Evolutionary conservation across 2,797 vertebrate genomes (phyloP).

Genomic region (Pseudochirops cupreus): DNA sequence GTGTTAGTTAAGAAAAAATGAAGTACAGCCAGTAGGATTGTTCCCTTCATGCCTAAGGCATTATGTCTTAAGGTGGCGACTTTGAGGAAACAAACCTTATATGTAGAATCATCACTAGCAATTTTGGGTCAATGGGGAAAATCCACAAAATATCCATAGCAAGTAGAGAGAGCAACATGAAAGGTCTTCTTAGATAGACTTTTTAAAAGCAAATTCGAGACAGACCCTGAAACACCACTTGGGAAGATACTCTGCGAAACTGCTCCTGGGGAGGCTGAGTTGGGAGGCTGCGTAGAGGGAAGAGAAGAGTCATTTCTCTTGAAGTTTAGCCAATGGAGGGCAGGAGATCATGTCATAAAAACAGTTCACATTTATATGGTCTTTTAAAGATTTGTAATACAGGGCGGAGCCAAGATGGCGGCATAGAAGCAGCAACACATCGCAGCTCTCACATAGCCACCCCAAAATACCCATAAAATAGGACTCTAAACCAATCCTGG

Average conservation of each 20-base stretch:
- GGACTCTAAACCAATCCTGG: too few relatives aligned
- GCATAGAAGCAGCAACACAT: too few relatives aligned
- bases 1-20: neutral
- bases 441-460: too few relatives aligned
- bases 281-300: neutral
- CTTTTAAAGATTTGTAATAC: neutral
- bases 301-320: neutral
- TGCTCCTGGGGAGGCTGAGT: neutral
- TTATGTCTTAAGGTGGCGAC: neutral
- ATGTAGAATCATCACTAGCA: neutral
- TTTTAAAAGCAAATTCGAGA: neutral
- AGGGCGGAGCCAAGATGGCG: too few relatives aligned
- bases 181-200: neutral
- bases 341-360: neutral
- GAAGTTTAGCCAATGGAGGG: neutral
- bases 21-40: neutral
- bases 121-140: neutral
- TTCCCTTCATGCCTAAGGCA: neutral
- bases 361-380: neutral
- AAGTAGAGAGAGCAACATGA: neutral
- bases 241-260: neutral
- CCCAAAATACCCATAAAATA: too few relatives aligned
- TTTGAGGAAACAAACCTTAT: neutral
- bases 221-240: neutral
- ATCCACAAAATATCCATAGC: neutral